phyloP scores from a whole-genome alignment of 2,113 vertebrate species.

The Phodopus roborovskii region DNA sequence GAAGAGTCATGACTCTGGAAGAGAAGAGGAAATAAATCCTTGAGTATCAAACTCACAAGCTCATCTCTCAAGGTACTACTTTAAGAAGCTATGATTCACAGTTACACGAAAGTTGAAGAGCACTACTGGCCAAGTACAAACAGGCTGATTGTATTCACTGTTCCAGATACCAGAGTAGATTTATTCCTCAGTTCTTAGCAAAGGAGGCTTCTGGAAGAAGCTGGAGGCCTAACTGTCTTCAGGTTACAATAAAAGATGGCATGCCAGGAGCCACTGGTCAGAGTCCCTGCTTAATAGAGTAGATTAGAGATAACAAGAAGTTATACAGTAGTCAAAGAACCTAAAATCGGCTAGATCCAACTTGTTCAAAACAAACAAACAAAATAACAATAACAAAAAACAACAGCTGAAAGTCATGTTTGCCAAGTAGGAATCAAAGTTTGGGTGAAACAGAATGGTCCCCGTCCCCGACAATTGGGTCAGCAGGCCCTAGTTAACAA shows the following conservation, averaged over 20 bases:
- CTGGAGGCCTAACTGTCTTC: not conserved
- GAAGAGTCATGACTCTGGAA: not conserved
- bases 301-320: not conserved
- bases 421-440: not conserved
- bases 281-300: not conserved
- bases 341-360: not conserved
- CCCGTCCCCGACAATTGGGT: not conserved
- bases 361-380: not conserved
- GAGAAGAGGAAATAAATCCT: not conserved
- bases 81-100: not conserved
- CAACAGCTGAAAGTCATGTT: not conserved
- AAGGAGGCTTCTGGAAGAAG: not conserved
- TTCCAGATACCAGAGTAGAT: not conserved
- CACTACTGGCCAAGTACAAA: not conserved
- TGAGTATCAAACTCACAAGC: not conserved
- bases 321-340: not conserved
- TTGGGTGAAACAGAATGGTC: not conserved
- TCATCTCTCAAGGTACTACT: conserved; percentile 6
- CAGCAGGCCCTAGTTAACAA: not conserved
- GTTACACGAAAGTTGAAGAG: conserved; percentile 19
- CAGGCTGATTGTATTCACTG: not conserved
- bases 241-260: not conserved
- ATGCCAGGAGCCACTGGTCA: not conserved
- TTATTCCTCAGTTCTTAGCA: conserved; percentile 7
- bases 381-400: not conserved